A percentile compares a stretch with the other conserved stretches of the same genome.
phyloP scores from a whole-genome alignment of 2,888 invertebrate genomes.

The Nemoura dubitans region DNA sequence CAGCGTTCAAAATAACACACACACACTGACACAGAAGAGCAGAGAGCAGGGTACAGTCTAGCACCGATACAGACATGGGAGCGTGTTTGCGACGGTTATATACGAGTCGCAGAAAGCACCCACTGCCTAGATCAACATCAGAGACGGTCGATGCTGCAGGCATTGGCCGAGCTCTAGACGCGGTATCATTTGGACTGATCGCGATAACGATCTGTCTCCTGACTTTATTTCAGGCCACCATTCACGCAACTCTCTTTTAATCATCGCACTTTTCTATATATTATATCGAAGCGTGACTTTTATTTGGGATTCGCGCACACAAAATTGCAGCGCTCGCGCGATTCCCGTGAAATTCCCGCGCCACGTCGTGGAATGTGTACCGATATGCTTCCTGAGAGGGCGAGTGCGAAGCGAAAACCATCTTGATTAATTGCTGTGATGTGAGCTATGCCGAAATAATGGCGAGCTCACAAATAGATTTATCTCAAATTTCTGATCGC shows the following conservation, averaged over 20 bases:
- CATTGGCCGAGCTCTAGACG: no score
- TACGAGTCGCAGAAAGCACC: neutral
- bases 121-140: no score
- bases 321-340: neutral
- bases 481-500: conserved; percentile 7
- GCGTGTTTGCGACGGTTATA: neutral
- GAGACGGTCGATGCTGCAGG: no score
- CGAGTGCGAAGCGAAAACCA: neutral
- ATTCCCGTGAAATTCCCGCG: neutral
- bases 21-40: neutral
- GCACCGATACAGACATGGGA: neutral
- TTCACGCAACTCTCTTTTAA: conserved; percentile 12
- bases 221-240: neutral
- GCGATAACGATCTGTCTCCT: neutral
- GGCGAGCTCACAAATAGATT: neutral
- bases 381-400: neutral
- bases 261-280: neutral
- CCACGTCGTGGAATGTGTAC: neutral
- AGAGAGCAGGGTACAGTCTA: neutral
- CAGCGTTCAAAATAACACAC: conserved; percentile 1
- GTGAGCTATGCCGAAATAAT: neutral
- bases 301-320: conserved; percentile 2
- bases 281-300: neutral
- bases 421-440: neutral
- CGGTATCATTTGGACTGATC: neutral